Evolutionary conservation across 2,113 vertebrate species (phyloP).

Genomic region (Cygnus buccinator): DNA sequence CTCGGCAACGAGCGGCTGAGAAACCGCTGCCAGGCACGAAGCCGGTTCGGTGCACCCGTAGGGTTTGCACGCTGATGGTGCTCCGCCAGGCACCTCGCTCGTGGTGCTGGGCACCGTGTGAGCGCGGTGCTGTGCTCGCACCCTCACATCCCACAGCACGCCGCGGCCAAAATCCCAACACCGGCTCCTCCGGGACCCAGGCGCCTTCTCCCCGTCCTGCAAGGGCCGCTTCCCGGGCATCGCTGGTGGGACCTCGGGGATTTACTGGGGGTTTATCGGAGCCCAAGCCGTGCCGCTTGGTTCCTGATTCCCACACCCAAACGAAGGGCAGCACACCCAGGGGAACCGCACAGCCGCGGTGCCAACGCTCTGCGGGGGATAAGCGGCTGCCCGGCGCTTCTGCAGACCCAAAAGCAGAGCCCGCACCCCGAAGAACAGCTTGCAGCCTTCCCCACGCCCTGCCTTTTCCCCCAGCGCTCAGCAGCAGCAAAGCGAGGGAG

Average conservation of each 20-base stretch:
- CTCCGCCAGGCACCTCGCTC: rapidly evolving
- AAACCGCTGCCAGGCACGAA: not conserved
- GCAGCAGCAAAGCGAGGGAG: rapidly evolving
- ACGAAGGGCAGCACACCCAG: not conserved
- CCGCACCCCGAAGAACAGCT: not conserved
- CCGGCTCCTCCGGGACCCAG: rapidly evolving
- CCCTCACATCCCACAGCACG: rapidly evolving
- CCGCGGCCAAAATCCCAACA: rapidly evolving
- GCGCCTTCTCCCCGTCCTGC: not conserved
- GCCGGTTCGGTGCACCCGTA: rapidly evolving
- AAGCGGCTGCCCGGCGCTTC: not conserved
- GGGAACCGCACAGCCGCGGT: not conserved
- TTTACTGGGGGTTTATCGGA: too few species aligned
- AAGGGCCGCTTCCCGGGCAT: not conserved
- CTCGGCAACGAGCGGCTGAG: not conserved
- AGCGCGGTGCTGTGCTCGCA: not conserved
- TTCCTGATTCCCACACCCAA: not conserved
- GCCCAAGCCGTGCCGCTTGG: too few species aligned
- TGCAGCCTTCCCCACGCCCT: rapidly evolving
- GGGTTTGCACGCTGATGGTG: rapidly evolving
- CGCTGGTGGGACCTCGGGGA: not conserved
- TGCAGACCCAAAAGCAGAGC: not conserved
- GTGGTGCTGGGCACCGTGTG: not conserved
- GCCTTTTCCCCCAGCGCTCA: not conserved
- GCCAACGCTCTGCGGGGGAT: not conserved